Evolutionary conservation across 2,888 invertebrate genomes (phyloP).

Genomic region (Strigamia crassipes): DNA sequence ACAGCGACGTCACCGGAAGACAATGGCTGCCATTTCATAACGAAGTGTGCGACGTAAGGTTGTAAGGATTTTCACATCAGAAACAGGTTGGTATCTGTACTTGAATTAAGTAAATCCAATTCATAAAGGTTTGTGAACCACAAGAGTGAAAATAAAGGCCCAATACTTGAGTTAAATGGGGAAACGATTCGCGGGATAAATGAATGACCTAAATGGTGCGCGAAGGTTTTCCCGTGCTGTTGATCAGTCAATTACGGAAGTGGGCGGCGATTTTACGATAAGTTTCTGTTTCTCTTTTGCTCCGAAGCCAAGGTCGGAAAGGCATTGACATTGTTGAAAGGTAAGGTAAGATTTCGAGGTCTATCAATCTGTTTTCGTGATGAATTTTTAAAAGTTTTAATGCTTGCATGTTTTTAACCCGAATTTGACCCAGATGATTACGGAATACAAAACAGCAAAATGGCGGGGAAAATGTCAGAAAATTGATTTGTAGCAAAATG

Average conservation of each 20-base stretch:
- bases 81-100: constrained; percentile 26
- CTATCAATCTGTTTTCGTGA: constrained; percentile 4
- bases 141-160: not conserved
- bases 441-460: not conserved
- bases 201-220: not conserved
- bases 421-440: not conserved
- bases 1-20: constrained; percentile 8
- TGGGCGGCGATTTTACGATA: constrained; percentile 2
- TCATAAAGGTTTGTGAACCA: constrained; percentile 21
- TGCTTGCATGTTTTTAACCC: not conserved
- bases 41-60: constrained; percentile 1
- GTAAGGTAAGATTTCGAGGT: not conserved
- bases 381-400: not conserved
- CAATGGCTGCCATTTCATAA: constrained; percentile 3
- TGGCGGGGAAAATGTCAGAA: not conserved
- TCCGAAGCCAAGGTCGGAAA: not conserved
- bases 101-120: constrained; percentile 1
- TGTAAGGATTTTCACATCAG: not conserved
- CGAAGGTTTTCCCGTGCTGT: not conserved
- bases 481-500: no score
- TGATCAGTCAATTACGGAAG: constrained; percentile 12
- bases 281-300: constrained; percentile 33
- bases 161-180: not conserved
- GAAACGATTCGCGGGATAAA: not conserved
- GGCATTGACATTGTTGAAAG: constrained; percentile 18